A percentile compares a stretch with the other conserved stretches of the same genome.
phyloP scores from a whole-genome alignment of 2,888 invertebrate species.

The Linnaemya vulpina region DNA sequence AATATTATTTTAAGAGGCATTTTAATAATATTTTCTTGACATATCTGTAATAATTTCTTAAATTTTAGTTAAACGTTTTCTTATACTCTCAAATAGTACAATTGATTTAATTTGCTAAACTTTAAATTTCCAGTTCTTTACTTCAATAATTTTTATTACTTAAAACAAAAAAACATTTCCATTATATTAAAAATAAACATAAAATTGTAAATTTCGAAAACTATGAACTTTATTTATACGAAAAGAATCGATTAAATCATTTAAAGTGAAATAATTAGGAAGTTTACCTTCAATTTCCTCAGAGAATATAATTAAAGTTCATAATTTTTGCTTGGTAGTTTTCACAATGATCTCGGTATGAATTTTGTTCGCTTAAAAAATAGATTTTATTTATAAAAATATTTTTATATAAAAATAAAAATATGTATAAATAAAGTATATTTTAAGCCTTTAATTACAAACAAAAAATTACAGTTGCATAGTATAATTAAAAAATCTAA shows the following conservation, averaged over 20 bases:
- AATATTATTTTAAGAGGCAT: conserved; percentile 23
- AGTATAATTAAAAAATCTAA: conserved; percentile 62
- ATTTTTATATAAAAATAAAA: conserved; percentile 57
- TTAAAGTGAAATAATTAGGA: not conserved
- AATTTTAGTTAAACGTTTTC: conserved; percentile 17
- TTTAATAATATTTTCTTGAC: conserved; percentile 45
- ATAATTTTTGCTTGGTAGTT: conserved; percentile 79
- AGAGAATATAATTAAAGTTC: conserved; percentile 48
- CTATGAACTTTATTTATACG: conserved; percentile 52
- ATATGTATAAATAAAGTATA: conserved; percentile 62
- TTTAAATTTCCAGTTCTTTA: conserved; percentile 43
- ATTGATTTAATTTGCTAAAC: conserved; percentile 55
- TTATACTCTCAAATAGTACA: conserved; percentile 68
- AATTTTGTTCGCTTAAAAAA: conserved; percentile 76
- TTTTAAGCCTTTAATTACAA: conserved; percentile 67
- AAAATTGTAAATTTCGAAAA: conserved; percentile 71
- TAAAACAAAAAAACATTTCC: conserved; percentile 63
- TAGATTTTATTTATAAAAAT: conserved; percentile 61
- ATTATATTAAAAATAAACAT: conserved; percentile 70
- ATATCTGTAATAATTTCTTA: conserved; percentile 44
- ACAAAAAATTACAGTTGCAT: conserved; percentile 69
- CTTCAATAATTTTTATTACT: conserved; percentile 14
- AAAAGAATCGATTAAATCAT: conserved; percentile 10
- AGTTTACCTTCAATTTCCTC: conserved; percentile 38
- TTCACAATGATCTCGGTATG: conserved; percentile 82